These are phyloP conservation scores for Paramormyrops hopkinsi DNA, from an alignment of 2,797 vertebrate species.

Conservation along the genomic window DNA sequence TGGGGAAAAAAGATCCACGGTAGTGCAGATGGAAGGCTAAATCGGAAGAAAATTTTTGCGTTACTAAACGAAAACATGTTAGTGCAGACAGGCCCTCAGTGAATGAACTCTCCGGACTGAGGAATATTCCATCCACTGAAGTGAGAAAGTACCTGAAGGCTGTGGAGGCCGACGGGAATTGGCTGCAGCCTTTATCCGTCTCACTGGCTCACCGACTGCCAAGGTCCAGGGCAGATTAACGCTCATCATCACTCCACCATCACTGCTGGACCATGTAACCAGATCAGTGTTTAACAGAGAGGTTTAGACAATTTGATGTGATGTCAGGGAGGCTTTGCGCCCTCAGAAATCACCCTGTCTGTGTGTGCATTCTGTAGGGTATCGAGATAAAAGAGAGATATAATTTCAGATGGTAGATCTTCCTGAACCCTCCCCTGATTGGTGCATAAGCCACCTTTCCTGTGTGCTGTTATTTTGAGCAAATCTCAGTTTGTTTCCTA, in stretches of 20 bases:
- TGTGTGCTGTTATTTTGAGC: background rate
- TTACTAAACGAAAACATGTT: background rate
- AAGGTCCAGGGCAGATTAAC: background rate
- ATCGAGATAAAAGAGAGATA: background rate
- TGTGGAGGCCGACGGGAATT: background rate
- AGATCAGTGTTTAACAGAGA: background rate
- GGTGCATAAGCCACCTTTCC: background rate
- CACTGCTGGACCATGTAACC: background rate
- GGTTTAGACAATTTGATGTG: background rate
- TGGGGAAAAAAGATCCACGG: background rate
- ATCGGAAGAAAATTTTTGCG: background rate
- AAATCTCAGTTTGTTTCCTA: background rate
- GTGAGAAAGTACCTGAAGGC: background rate
- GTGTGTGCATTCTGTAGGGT: background rate
- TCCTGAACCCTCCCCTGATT: background rate
- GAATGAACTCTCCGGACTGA: background rate
- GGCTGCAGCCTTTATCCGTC: background rate
- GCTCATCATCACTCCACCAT: background rate
- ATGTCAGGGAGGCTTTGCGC: background rate
- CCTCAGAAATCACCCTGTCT: background rate
- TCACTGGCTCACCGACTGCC: background rate
- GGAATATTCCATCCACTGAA: background rate
- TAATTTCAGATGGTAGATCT: background rate
- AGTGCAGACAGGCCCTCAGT: background rate
- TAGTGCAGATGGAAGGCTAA: background rate